Percentiles rank a stretch among this genome's conserved stretches.
These are phyloP conservation scores for Crambe crambe DNA, from an alignment of 37 sponge, comb jelly and placozoan species.

Conservation along the genomic window DNA sequence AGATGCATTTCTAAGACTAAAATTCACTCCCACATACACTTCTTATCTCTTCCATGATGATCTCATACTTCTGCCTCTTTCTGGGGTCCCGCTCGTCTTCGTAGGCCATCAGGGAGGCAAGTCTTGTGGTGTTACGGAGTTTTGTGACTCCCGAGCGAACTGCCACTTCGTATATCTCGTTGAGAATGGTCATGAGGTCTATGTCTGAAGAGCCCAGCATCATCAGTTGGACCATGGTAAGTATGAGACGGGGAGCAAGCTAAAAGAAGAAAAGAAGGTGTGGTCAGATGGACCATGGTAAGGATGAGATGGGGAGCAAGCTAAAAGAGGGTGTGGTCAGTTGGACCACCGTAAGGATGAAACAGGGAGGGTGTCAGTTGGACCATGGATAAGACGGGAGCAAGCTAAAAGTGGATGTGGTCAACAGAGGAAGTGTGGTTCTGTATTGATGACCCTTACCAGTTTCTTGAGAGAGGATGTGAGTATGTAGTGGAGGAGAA, in stretches of 20 bases:
- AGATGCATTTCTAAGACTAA: background rate
- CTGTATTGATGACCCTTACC: no score
- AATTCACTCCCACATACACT: no score
- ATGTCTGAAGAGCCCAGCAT: slow-evolving; percentile 2
- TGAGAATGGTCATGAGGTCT: slow-evolving; percentile 9
- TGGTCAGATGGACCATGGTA: slow-evolving; percentile 34
- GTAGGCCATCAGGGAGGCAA: slow-evolving; percentile 32
- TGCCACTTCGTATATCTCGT: slow-evolving; percentile 38
- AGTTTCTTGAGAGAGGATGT: slow-evolving; percentile 47
- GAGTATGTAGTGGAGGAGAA: slow-evolving; percentile 29
- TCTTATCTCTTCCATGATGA: slow-evolving; percentile 73
- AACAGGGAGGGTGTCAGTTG: slow-evolving; percentile 8
- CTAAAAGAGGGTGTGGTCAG: slow-evolving; percentile 37
- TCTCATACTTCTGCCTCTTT: slow-evolving; percentile 53
- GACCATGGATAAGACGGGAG: no score
- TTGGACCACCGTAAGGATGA: slow-evolving; percentile 44
- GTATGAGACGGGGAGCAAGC: slow-evolving; percentile 52
- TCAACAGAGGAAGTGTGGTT: no score
- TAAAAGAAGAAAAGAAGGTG: slow-evolving; percentile 16
- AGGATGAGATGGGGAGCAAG: slow-evolving; percentile 50
- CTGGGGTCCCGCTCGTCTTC: slow-evolving; percentile 35
- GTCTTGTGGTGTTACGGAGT: slow-evolving; percentile 27
- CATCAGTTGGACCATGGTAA: slow-evolving; percentile 42
- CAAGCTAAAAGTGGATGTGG: no score
- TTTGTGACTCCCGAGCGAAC: slow-evolving; percentile 26